A percentile compares a stretch with the other conserved stretches of the same genome.
phyloP scores from a whole-genome alignment of 2,888 invertebrate species.

The Mimas tiliae region DNA sequence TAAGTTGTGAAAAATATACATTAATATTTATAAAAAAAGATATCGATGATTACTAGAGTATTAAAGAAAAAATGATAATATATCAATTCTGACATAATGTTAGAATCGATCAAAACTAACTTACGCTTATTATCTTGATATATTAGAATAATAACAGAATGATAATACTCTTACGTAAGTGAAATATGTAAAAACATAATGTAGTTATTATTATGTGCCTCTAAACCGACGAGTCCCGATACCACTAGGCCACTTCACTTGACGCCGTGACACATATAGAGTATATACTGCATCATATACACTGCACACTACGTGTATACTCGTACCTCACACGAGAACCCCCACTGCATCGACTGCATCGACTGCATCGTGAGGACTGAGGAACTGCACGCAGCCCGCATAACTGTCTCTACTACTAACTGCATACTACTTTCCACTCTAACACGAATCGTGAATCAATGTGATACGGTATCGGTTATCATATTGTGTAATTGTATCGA shows the following conservation, averaged over 20 bases:
- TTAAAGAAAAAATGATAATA: constrained; percentile 37
- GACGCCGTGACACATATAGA: constrained; percentile 31
- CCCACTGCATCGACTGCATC: too few species aligned
- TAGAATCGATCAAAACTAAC: constrained; percentile 69
- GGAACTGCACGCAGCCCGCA: constrained; percentile 14
- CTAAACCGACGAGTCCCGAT: constrained; percentile 57
- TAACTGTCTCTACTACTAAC: constrained; percentile 2
- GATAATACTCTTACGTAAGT: constrained; percentile 72
- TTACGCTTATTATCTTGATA: constrained; percentile 83
- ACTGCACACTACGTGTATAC: background rate
- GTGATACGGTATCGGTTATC: constrained; percentile 70
- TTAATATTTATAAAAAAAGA: constrained; percentile 48
- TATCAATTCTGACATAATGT: constrained; percentile 60
- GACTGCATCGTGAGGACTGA: background rate
- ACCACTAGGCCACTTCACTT: constrained; percentile 42
- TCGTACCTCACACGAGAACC: background rate
- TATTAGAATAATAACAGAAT: constrained; percentile 67
- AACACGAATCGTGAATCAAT: constrained; percentile 44
- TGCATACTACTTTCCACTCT: constrained; percentile 31
- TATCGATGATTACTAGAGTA: constrained; percentile 48
- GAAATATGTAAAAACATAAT: constrained; percentile 66
- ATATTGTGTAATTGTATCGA: constrained; percentile 57
- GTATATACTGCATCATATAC: background rate
- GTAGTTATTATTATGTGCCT: constrained; percentile 73
- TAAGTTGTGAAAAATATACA: constrained; percentile 41